These are phyloP conservation scores for Camptogramma bilineatum DNA, from an alignment of 2,888 invertebrate species.

Conservation along the genomic window DNA sequence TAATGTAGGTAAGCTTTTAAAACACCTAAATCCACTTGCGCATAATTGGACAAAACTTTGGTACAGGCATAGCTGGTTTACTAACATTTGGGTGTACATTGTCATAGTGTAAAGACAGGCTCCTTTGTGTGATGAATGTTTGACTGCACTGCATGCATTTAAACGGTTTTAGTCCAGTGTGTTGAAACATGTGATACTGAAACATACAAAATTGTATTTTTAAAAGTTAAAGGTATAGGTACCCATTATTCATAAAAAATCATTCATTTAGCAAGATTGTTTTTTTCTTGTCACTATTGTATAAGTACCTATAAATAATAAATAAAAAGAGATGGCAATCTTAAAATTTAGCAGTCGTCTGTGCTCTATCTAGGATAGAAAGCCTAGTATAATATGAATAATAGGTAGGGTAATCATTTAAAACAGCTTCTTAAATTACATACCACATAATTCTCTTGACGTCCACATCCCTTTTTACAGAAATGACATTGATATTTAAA, in stretches of 20 bases:
- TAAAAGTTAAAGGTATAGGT: not conserved
- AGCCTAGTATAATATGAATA: too few relatives aligned
- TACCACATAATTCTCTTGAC: slow-evolving; percentile 28
- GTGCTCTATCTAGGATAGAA: too few relatives aligned
- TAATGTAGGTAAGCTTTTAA: not conserved
- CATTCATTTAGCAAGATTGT: too few relatives aligned
- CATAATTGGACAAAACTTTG: slow-evolving; percentile 14
- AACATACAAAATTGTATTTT: slow-evolving; percentile 43
- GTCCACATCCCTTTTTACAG: slow-evolving; percentile 16
- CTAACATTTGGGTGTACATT: slow-evolving; percentile 65
- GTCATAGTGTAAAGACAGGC: slow-evolving; percentile 70
- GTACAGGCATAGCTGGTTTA: slow-evolving; percentile 51
- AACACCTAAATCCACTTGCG: slow-evolving; percentile 13
- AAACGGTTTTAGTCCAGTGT: slow-evolving; percentile 96
- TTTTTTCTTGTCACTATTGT: too few relatives aligned
- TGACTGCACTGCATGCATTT: slow-evolving; percentile 90
- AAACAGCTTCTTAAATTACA: too few relatives aligned
- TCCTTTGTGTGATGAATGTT: slow-evolving; percentile 70
- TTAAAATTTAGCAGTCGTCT: too few relatives aligned
- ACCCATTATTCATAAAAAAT: not conserved
- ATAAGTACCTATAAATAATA: too few relatives aligned
- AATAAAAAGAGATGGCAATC: too few relatives aligned
- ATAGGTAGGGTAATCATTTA: too few relatives aligned
- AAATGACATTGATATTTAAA: slow-evolving; percentile 19
- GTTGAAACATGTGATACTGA: slow-evolving; percentile 83